Evolutionary conservation across 2,888 invertebrate genomes (phyloP), one percentile per base, ranked within the genome.

Genomic region (Drymonia ruficornis): DNA sequence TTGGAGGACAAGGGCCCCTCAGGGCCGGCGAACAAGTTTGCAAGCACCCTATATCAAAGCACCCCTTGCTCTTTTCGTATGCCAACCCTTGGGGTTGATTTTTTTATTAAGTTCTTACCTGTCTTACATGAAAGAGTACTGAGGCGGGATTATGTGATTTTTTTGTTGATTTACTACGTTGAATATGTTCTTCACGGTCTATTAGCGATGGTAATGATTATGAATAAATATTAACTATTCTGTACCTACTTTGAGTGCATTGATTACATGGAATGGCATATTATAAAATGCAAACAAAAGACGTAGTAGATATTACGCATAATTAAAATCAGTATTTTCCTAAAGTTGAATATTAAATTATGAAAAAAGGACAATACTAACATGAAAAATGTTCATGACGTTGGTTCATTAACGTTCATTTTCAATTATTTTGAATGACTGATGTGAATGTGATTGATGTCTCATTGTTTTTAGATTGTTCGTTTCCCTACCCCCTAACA

Each of bases 31-130:
- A 61, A 66, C 69, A 77, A 67, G 76, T 74, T 80, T 77, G 78
- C 67, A 72, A 81, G 83, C 78, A 77, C 85, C 85, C 86, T 82
- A 79, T 79, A 80, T 82, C 82, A 77, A 77, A 80, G 79, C 80
- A 80, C 85, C 87, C 70, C 83, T 89, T 92, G 91, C 89, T 87
- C 91, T 91, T 92, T 92, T 91, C 80, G 84, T 82, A 76, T 72
- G 72, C 76, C 79, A 81, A 74, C 83, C 83, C 83, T 84, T 70
- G 61, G 78, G 74, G 73, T 76, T 64, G 76, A 73, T 71, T 78
- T 79, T 81, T 78, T 80, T 74, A 70, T 61, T 70, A 67, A 62
- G 70, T 69, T 67, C 77, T 81, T 85, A 84, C 84, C 84, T 87
- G 86, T 71, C 72, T 72, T 43, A 59, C 54, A 59, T 70, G 57